These are phyloP conservation scores for Melieria omissa DNA, from an alignment of 2,888 invertebrate species.

Conservation along the genomic window DNA sequence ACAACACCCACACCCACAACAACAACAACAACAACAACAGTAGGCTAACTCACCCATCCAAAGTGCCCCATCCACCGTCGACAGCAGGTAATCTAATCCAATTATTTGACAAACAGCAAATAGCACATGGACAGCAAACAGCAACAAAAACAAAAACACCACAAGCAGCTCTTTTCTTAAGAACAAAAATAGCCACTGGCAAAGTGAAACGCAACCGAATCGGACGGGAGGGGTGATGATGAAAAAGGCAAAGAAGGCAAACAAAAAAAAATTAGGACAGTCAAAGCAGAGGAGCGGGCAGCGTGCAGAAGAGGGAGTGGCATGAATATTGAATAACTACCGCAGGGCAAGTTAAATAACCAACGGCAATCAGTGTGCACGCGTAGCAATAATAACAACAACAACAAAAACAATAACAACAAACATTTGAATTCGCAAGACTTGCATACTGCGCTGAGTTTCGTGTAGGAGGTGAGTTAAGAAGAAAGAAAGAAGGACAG, in stretches of 20 bases:
- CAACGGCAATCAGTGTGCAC: conserved; percentile 47
- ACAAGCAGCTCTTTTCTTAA: neutral
- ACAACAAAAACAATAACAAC: too few species aligned
- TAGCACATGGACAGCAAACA: neutral
- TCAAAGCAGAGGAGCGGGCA: neutral
- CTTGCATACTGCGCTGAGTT: too few species aligned
- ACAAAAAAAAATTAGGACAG: neutral
- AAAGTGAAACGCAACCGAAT: conserved; percentile 5
- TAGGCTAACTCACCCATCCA: too few species aligned
- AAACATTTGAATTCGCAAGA: too few species aligned
- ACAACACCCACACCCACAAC: conserved; percentile 47
- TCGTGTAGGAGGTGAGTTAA: too few species aligned
- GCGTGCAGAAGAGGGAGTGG: neutral
- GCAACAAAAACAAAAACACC: neutral
- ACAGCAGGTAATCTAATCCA: conserved; percentile 57
- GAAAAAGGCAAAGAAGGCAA: neutral
- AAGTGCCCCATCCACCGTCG: neutral
- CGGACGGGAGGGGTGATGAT: neutral
- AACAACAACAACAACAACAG: conserved; percentile 21
- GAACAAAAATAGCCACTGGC: neutral
- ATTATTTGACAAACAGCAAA: conserved; percentile 57
- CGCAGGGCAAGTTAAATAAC: conserved; percentile 53
- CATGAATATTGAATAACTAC: conserved; percentile 28
- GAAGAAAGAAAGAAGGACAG: too few species aligned
- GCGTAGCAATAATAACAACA: too few species aligned